Base-by-base conservation (phyloP, 2,888 invertebrate species). In the Drosophila birchii region DNA sequence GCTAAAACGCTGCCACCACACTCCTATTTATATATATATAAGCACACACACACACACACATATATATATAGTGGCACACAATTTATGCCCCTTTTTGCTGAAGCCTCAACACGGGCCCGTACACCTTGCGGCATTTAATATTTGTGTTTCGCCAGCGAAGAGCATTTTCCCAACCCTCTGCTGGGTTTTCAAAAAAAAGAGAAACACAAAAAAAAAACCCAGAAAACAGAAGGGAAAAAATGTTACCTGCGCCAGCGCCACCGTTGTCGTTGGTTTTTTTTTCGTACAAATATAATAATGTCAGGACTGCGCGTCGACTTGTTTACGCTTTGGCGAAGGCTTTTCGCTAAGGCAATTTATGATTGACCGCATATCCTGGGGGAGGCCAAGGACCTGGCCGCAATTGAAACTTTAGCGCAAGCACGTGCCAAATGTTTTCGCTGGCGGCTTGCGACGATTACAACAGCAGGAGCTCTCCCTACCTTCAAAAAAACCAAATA, bases 71-170 rank as follows among this genome's bases (percentile, higher is more conserved):
- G 60, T 57, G 57, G 63, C 57, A n/a, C 47, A 63, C 70, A 82
- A 86, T 82, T 82, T 88, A 83, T 83, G 85, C 72, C 72, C 69
- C 70, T 75, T 72, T 75, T 66, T 75, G 70, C 76, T 70, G 55
- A 81, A 84, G 88, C 82, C 80, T 69, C 78, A 63, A 75, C 86
- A 83, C 68, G 73, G 75, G 75, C 81, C 63, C 66, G 79, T 73
- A 87, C 83, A 89, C 89, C 88, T 89, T 84, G 88, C 88, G 88
- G 84, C 86, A 89, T 84, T 84, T 89, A 84, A 84, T 89, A 84
- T 89, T 85, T 84, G 89, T 79, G 83, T 79, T 77, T 71, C 61
- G 76, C 77, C 72, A 58, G 60, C 61, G 39, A 51, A 72, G 57
- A 57, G 43, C 76, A 58, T 44, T 61, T 36, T 36, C 18, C 61